Conservation (phyloP, 2,797 vertebrate genomes). For the Syngnathus acus region DNA sequence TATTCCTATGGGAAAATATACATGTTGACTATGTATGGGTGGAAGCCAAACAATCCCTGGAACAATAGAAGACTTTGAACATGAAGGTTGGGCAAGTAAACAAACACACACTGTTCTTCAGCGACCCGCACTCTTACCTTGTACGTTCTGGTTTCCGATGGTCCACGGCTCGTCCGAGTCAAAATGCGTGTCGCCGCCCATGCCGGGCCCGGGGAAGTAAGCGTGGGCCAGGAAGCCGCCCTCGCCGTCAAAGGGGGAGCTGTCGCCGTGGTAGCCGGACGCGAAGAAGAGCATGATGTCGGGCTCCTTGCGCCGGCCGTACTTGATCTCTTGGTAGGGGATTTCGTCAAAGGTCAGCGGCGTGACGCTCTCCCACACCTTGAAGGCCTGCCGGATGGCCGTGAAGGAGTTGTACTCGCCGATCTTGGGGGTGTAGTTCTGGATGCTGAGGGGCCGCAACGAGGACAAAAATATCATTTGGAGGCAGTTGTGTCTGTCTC, state of each 20-base stretch:
- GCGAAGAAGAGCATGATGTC: conserved; percentile 98
- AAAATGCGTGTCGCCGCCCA: conserved; percentile 93
- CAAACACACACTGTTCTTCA: no score
- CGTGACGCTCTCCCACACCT: conserved; percentile 82
- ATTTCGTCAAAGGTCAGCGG: conserved; percentile 87
- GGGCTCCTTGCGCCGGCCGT: conserved; percentile 81
- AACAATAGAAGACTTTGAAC: not conserved
- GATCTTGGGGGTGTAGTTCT: conserved; percentile 93
- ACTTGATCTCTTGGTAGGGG: conserved; percentile 83
- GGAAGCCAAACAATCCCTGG: not conserved
- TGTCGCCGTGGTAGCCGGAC: conserved; percentile 91
- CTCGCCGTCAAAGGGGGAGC: conserved; percentile 89
- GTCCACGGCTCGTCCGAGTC: conserved; percentile 96
- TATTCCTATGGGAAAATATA: not conserved
- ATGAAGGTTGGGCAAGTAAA: not conserved
- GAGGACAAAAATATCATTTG: no score
- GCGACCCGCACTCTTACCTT: conserved; percentile 67
- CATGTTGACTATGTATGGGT: not conserved
- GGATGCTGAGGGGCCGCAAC: conserved; percentile 72
- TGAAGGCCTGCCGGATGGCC: conserved; percentile 83
- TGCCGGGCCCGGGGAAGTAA: conserved; percentile 90
- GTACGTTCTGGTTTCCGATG: conserved; percentile 80
- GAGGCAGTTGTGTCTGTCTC: no score
- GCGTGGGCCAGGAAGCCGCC: conserved; percentile 93
- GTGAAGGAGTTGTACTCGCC: conserved; percentile 82